Percentiles rank a stretch among this genome's conserved stretches.
These are phyloP conservation scores for Falco punctatus DNA, from an alignment of 2,113 vertebrate genomes.

Conservation along the genomic window DNA sequence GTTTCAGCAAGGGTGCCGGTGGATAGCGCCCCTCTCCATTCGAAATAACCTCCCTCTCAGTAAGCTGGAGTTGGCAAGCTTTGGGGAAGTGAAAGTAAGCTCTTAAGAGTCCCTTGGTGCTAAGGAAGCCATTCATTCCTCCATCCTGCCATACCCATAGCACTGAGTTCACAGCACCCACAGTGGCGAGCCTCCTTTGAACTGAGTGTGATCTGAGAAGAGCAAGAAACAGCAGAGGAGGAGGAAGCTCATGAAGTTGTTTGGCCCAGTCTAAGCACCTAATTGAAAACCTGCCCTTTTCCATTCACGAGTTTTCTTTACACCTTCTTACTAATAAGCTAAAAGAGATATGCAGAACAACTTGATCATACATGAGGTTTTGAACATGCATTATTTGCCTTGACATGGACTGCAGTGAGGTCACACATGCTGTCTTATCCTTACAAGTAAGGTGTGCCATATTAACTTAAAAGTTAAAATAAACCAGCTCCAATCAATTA, in stretches of 20 bases:
- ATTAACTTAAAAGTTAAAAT: not conserved
- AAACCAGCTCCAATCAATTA: not conserved
- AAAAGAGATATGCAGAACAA: not conserved
- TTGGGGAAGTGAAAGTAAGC: not conserved
- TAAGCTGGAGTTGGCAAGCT: not conserved
- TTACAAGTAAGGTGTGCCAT: not conserved
- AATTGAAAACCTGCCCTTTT: not conserved
- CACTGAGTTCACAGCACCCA: not conserved
- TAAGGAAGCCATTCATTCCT: not conserved
- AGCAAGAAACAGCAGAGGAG: not conserved
- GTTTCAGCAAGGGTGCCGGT: not conserved
- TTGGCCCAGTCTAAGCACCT: not conserved
- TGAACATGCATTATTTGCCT: not conserved
- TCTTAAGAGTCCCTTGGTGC: not conserved
- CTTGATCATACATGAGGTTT: not conserved
- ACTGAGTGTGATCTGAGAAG: not conserved
- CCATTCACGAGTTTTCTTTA: not conserved
- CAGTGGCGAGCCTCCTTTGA: not conserved
- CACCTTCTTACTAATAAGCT: not conserved
- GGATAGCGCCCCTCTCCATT: not conserved
- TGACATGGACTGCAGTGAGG: not conserved
- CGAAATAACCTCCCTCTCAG: not conserved
- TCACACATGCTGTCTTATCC: not conserved
- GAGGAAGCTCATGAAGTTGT: not conserved
- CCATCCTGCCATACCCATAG: rapidly evolving